A percentile compares a stretch with the other conserved stretches of the same genome.
These are phyloP conservation scores for Scaptomyza parva DNA, from an alignment of 2,888 invertebrate genomes.

Conservation along the genomic window DNA sequence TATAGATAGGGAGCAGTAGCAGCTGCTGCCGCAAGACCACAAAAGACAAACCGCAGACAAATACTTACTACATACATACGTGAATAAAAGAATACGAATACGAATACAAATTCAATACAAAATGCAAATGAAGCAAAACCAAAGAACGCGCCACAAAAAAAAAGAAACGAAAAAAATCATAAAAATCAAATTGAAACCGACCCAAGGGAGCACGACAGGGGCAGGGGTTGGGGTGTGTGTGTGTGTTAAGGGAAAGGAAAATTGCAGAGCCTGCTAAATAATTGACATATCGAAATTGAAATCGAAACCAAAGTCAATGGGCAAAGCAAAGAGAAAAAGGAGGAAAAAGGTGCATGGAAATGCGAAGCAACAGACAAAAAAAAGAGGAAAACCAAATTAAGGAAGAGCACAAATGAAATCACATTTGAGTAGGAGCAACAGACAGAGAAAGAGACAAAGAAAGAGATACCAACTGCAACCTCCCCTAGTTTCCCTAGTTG, in stretches of 20 bases:
- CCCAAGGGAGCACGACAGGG: slow-evolving; percentile 29
- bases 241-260: not conserved
- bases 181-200: slow-evolving; percentile 74
- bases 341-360: slow-evolving; percentile 42
- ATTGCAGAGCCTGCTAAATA: slow-evolving; percentile 35
- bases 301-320: slow-evolving; percentile 52
- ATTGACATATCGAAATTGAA: slow-evolving; percentile 62
- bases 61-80: slow-evolving; percentile 25
- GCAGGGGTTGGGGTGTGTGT: too few relatives aligned
- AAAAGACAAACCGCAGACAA: slow-evolving; percentile 58
- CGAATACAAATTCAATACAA: slow-evolving; percentile 71
- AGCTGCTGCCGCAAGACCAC: slow-evolving; percentile 62
- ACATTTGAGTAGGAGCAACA: not conserved
- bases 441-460: too few relatives aligned
- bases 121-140: slow-evolving; percentile 73
- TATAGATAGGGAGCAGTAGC: slow-evolving; percentile 10
- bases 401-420: slow-evolving; percentile 32
- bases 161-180: slow-evolving; percentile 43
- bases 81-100: slow-evolving; percentile 51
- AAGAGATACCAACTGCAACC: slow-evolving; percentile 1
- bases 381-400: slow-evolving; percentile 8
- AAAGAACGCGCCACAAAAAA: slow-evolving; percentile 43
- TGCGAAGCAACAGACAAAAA: not conserved
- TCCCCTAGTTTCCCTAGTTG: slow-evolving; percentile 18
- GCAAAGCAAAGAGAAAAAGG: not conserved